A percentile compares a stretch with the other conserved stretches of the same genome.
Evolutionary conservation across 2,113 vertebrate species (phyloP).

Genomic region (Malurus elegans): DNA sequence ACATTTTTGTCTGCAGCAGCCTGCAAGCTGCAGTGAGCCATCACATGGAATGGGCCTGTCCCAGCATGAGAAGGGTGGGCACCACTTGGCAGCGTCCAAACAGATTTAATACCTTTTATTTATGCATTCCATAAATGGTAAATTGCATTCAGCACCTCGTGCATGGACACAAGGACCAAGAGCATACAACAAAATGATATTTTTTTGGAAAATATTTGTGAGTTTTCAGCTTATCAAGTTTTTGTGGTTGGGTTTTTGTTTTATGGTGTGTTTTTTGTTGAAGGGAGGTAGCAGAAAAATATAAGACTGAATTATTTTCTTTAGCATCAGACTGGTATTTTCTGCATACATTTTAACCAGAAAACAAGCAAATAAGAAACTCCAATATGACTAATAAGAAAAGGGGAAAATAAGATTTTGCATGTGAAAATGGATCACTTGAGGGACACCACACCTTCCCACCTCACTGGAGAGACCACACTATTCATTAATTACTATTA

Average conservation of each 20-base stretch:
- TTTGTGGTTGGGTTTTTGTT: background rate
- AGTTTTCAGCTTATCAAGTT: background rate
- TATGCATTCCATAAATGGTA: background rate
- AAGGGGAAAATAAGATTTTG: background rate
- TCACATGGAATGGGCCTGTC: background rate
- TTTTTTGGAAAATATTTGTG: background rate
- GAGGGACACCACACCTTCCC: background rate
- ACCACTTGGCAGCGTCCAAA: background rate
- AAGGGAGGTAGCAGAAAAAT: background rate
- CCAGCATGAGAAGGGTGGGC: background rate
- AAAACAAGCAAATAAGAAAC: background rate
- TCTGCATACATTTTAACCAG: background rate
- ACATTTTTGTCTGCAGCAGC: background rate
- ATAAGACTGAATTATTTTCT: background rate
- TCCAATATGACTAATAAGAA: background rate
- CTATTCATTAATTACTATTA: too few species aligned
- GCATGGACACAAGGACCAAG: background rate
- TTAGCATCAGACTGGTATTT: background rate
- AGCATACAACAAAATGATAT: accelerated
- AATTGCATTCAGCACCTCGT: background rate
- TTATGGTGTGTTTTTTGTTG: background rate
- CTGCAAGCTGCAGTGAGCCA: background rate
- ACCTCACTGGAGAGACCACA: background rate
- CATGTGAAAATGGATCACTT: background rate
- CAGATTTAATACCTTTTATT: background rate